Evolutionary conservation across 1,140 invertebrate species (phyloP), one percentile per base, ranked within the genome.

Genomic region (Dufourea novaeangliae): DNA sequence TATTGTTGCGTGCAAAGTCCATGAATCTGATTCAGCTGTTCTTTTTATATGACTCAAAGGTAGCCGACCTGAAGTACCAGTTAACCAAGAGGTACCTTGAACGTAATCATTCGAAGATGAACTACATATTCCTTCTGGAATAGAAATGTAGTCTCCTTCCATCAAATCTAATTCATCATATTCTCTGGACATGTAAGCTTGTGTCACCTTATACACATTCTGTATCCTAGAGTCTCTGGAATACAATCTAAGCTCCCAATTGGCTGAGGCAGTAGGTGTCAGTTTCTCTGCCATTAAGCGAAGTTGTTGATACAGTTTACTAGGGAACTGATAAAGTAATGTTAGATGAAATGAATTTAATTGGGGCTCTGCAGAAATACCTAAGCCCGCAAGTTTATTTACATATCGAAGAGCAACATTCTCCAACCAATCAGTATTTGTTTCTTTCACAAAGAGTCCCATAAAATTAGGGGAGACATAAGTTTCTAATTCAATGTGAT

Each of bases 401-500:
- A 96, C 95, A 93, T 96, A 97, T 85, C 96, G 94, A 79, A 95
- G 92, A 32, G 96, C 95, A 83, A 97, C 93, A 79, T 94, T 94
- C 88, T 96, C 96, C 25, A 97, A 91, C 89, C 95, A 95, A 78
- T 96, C 95, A 0, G 95, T 95, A 91, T 96, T 95, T 81, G 96
- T 93, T 71, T 97, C 95, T 63, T 95, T 95, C 8, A 97, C 94
- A 92, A 97, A 97, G 22, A 97, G 94, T 0, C 97, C 97, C 95
- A 97, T 97, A 89, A 97, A 97, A 91, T 97, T 97, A 27, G 95
- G 95, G 34, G 96, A 97, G 54, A 96, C 94, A 88, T 97, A 97
- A 2, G 95, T 95, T 87, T 97, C 96, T 34, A 97, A 88, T 81
- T 95, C 95, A 0, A 97, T 90, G 22, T 93, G 93, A 52, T 94